Evolutionary conservation across 2,113 vertebrate genomes (phyloP), one percentile per base, ranked within the genome.

Genomic region (Phocoena phocoena): DNA sequence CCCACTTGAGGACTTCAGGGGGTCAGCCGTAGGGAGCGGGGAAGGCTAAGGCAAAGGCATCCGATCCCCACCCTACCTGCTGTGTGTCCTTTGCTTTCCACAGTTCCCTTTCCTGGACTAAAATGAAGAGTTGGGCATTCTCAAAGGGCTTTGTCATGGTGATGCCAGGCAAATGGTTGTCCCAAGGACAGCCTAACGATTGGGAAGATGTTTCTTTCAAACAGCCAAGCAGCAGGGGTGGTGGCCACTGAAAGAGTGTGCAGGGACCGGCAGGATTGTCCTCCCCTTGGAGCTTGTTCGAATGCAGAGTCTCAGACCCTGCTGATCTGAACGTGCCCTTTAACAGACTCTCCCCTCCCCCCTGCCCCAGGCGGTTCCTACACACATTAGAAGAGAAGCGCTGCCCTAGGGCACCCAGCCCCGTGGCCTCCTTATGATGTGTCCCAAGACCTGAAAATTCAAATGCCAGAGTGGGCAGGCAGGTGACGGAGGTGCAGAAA

Each of bases 321-420:
- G 44, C 63, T 20, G 47, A 8, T 50, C 71, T 0, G 5, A 62
- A 8, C 9, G 33, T 67, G 53, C 44, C 25, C 70, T 63, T 38
- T 26, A 15, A n/a, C 23, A 36, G 70, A 6, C 10, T 5, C 62
- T 53, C 1, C 3, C 8, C 9, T 1, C 53, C 36, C 20, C 25
- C 1, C 6, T 23, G 5, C 25, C 3, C 71, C 62, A 7, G 14
- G 33, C 0, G 14, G 53, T 33, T 28, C 41, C 36, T 38, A 63
- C 10, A 6, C 9, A 1, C 0, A 0, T 0, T 36, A 0, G 62
- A 28, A 11, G 50, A 80, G 60, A 41, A 36, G 38, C 2, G 1
- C 8, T 44, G 26, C 36, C 36, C 67, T 8, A 7, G 50, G 17
- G 67, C 18, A 33, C 25, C 41, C 31, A 4, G 38, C 20, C 68